Conservation (phyloP, 2,797 vertebrate species). For the Hyperoplus lanceolatus region DNA sequence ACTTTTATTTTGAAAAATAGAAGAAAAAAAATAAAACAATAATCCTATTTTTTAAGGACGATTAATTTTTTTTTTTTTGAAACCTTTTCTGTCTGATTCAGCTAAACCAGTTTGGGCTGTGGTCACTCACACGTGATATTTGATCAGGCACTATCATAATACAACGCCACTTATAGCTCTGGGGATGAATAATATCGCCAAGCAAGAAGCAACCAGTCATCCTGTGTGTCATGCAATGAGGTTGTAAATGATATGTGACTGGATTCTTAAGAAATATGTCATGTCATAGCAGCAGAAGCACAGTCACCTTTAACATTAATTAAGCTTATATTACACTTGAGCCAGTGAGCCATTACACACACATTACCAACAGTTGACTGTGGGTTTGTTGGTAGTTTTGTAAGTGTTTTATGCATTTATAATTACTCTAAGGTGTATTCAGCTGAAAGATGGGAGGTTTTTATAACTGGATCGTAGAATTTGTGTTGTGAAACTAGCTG, state of each 20-base stretch:
- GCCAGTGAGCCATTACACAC: constrained; percentile 5
- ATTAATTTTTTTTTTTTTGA: no score
- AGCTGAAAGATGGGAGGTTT: neutral
- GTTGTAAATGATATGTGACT: constrained; percentile 2
- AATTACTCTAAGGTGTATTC: neutral
- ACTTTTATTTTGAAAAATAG: no score
- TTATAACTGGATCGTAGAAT: neutral
- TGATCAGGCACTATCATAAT: neutral
- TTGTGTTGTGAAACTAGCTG: neutral
- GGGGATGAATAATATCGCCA: neutral
- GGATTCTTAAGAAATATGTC: neutral
- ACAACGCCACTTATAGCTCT: neutral
- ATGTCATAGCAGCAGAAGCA: neutral
- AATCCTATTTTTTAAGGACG: no score
- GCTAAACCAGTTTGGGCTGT: no score
- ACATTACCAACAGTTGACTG: neutral
- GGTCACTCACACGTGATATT: neutral
- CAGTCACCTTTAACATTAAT: neutral
- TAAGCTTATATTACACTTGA: neutral
- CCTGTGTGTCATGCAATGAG: neutral
- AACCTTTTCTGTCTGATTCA: neutral
- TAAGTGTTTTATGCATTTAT: neutral
- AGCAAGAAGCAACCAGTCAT: neutral
- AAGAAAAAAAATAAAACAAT: no score
- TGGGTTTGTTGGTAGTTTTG: neutral